Evolutionary conservation across 2,888 invertebrate genomes (phyloP).

Genomic region (Stegana nigrithorax): DNA sequence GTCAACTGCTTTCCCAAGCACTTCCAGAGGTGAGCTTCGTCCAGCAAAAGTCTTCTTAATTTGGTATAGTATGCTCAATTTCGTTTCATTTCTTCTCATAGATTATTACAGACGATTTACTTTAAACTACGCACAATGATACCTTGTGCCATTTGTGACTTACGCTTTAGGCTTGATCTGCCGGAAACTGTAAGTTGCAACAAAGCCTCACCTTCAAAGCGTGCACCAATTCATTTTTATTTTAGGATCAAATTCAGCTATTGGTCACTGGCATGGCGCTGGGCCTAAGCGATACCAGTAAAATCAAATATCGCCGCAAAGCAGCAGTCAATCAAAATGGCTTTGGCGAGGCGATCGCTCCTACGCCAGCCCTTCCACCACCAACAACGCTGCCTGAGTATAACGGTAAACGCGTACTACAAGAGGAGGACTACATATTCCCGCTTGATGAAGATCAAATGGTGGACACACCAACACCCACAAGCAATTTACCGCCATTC

Average conservation of each 20-base stretch:
- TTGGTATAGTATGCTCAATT: background rate
- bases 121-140: constrained; percentile 90
- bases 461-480: constrained; percentile 60
- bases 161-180: constrained; percentile 85
- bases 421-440: constrained; percentile 86
- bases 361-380: constrained; percentile 4
- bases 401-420: constrained; percentile 56
- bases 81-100: constrained; percentile 33
- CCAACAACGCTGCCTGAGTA: constrained; percentile 32
- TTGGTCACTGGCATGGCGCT: constrained; percentile 84
- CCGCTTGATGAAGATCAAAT: constrained; percentile 82
- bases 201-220: constrained; percentile 17
- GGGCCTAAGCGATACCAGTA: constrained; percentile 75
- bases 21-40: constrained; percentile 67
- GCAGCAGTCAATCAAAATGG: constrained; percentile 42
- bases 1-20: constrained; percentile 71
- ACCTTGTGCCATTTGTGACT: constrained; percentile 86
- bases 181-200: constrained; percentile 79
- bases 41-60: background rate
- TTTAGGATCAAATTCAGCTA: constrained; percentile 76
- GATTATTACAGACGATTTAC: constrained; percentile 80
- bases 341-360: constrained; percentile 34
- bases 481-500: constrained; percentile 51
- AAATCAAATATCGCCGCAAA: constrained; percentile 70
- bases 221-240: background rate